Base-by-base conservation (phyloP, 2,797 vertebrate species). In the Agapornis canus region DNA sequence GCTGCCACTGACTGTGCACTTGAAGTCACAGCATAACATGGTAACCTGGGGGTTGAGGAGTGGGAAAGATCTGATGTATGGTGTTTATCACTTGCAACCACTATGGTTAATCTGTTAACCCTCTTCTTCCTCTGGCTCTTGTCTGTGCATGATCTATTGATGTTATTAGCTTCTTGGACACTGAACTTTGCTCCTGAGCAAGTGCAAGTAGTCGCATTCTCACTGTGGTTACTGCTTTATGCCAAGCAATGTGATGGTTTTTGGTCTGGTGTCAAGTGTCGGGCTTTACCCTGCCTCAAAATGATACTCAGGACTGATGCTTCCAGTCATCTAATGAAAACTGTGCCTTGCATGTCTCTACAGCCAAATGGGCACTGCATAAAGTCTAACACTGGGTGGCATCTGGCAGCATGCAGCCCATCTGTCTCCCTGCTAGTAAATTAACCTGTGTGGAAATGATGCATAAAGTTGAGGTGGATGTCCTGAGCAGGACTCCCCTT, bases 21-120 rank as follows among this genome's bases (percentile, higher is more conserved):
- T 2, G 0, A 47, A 73, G 22, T 6, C 3, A 1, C 13, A 9
- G n/a, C 3, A 2, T n/a, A 7, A 27, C 0, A 1, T 48, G 27
- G 32, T 54, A 29, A 48, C n/a, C 21, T 11, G 8, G 40, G 51
- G 43, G 21, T 15, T 45, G 35, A 70, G 26, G 13, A 51, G 19
- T 48, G 23, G 27, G 31, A 43, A 45, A 56, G 8, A 25, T 11
- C 14, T 70, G 43, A 0, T 40, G 2, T 4, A 2, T 51, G 54
- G 5, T 65, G 1, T 78, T 78, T 60, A 22, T 31, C 10, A 1
- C 2, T 57, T 80, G 49, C 27, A 47, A 13, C 18, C 21, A 12
- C 43, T 47, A 3, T 9, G 11, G 27, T 40, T 12, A n/a, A n/a
- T 40, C 13, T 91, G 0, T 37, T 69, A 72, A 47, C 56, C 15